These are phyloP conservation scores for Chloebia gouldiae DNA, from an alignment of 2,113 vertebrate species.

Conservation along the genomic window DNA sequence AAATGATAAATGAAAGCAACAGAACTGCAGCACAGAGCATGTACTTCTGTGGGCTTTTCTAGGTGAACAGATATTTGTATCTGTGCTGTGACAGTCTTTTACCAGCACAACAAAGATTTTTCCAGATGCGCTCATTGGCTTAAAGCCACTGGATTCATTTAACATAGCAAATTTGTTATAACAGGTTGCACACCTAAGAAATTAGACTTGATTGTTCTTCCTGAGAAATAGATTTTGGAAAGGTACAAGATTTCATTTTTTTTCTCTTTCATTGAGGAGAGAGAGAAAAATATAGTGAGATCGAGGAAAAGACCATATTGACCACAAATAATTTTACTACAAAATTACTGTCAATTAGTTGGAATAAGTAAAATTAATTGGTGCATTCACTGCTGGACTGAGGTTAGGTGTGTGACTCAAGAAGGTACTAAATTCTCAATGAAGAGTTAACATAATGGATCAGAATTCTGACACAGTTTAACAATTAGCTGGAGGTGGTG, in stretches of 20 bases:
- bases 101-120: background rate
- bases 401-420: background rate
- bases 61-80: slow-evolving; percentile 23
- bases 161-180: background rate
- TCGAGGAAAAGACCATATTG: background rate
- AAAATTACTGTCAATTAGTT: background rate
- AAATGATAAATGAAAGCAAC: slow-evolving; percentile 77
- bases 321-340: background rate
- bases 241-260: background rate
- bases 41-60: slow-evolving; percentile 37
- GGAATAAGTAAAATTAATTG: background rate
- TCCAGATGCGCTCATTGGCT: background rate
- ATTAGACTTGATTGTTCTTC: background rate
- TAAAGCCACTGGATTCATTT: background rate
- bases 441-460: slow-evolving; percentile 45
- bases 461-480: slow-evolving; percentile 60
- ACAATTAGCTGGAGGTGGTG: slow-evolving; percentile 20
- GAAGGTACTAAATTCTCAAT: slow-evolving; percentile 1
- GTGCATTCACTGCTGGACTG: background rate
- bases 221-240: background rate
- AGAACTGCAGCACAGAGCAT: slow-evolving; percentile 48
- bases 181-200: background rate
- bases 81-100: slow-evolving; percentile 22
- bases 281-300: background rate
- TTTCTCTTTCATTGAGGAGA: background rate